Evolutionary conservation across 2,888 invertebrate species (phyloP), one percentile per base, ranked within the genome.

Genomic region (Pemphredon lugubris): DNA sequence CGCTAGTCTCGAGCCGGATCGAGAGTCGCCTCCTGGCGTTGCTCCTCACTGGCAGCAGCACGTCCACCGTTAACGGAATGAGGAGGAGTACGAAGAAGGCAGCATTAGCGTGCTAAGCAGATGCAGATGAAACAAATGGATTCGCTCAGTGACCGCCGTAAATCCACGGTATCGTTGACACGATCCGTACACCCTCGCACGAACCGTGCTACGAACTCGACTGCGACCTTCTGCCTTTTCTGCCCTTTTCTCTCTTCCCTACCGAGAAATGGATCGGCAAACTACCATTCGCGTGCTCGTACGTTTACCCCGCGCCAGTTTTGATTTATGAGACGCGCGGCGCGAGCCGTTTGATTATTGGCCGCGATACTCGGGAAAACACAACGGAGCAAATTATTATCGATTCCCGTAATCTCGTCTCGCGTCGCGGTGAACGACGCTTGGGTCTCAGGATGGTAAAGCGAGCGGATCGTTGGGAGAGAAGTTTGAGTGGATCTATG

Each of bases 91-190:
- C 68, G 65, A 63, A 21, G 68, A 72, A 65, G 76, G 79, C 75
- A 79, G 81, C 86, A 87, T 87, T 87, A 87, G 86, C 87, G 87
- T 87, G 87, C 87, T 87, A 87, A 87, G 86, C 84, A 86, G 86
- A 87, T 87, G 87, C 87, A 87, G 87, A 87, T 87, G 87, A 87
- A 87, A 87, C 87, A 87, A 87, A 87, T 87, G 87, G 87, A 87
- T 87, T 87, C 84, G 86, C 84, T 81, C 79, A 83, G 86, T 83
- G 86, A 86, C 86, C 83, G 86, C 86, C 87, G 87, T 87, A 87
- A 87, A 87, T 87, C 79, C 75, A 84, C 81, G 73, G 75, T 87
- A 87, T 87, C 87, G 83, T 86, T 86, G 87, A 87, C 87, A 87
- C 86, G 84, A 87, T 87, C 87, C 86, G 77, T 84, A 86, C 86